phyloP scores from a whole-genome alignment of 2,888 invertebrate species.

The Deilephila elpenor region DNA sequence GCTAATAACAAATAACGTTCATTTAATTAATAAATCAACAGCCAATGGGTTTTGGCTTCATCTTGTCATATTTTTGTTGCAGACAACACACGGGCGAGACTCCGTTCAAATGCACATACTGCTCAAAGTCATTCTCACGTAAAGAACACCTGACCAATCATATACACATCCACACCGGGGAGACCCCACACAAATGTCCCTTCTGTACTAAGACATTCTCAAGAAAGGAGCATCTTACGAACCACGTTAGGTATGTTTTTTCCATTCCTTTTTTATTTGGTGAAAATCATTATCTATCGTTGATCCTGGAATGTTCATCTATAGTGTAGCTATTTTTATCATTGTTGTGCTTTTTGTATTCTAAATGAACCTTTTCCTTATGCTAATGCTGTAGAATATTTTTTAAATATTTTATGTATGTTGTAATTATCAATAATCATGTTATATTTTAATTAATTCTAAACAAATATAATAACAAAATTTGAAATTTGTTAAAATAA shows the following conservation, averaged over 20 bases:
- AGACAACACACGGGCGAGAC: constrained; percentile 93
- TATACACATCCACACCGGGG: constrained; percentile 90
- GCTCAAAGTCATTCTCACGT: constrained; percentile 86
- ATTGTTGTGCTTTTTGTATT: constrained; percentile 7
- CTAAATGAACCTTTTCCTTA: not conserved
- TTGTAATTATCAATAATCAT: not conserved
- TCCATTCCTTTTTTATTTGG: not conserved
- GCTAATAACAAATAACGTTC: not conserved
- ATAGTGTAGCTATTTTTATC: not conserved
- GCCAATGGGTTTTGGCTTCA: not conserved
- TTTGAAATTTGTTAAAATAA: too few relatives aligned
- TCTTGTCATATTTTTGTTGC: constrained; percentile 40
- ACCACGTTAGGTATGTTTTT: constrained; percentile 81
- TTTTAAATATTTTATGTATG: not conserved
- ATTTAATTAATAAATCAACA: not conserved
- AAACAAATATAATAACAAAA: not conserved
- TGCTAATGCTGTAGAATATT: constrained; percentile 6
- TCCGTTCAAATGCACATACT: constrained; percentile 91
- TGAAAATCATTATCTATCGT: not conserved
- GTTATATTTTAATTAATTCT: not conserved
- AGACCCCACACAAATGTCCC: constrained; percentile 89
- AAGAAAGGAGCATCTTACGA: constrained; percentile 89
- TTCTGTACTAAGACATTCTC: constrained; percentile 90
- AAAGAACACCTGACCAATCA: constrained; percentile 95
- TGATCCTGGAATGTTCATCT: constrained; percentile 9